Conservation (phyloP, 2,888 invertebrate genomes). For the Drosophila dives region DNA sequence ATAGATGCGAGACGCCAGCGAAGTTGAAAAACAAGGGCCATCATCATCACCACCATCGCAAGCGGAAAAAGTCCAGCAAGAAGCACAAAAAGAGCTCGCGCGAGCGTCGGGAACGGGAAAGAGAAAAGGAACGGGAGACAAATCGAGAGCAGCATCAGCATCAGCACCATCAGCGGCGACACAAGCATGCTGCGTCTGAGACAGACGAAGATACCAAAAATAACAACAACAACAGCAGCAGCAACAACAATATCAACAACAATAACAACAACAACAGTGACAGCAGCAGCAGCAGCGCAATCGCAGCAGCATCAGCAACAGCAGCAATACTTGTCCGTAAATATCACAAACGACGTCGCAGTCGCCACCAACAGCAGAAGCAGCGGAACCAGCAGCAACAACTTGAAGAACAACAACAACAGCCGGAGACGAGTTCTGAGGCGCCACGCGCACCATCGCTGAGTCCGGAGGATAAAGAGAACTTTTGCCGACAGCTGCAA, state of each 20-base stretch:
- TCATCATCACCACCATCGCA: slow-evolving; percentile 73
- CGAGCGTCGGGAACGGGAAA: slow-evolving; percentile 70
- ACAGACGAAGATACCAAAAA: slow-evolving; percentile 54
- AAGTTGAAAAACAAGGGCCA: slow-evolving; percentile 61
- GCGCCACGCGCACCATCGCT: slow-evolving; percentile 67
- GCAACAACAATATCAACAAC: slow-evolving; percentile 37
- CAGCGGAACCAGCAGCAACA: slow-evolving; percentile 18
- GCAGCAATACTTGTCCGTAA: slow-evolving; percentile 20
- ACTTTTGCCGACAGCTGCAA: slow-evolving; percentile 78
- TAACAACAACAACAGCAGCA: slow-evolving; percentile 41
- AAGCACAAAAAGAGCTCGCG: slow-evolving; percentile 82
- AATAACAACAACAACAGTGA: slow-evolving; percentile 41
- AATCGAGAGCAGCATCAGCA: slow-evolving; percentile 54
- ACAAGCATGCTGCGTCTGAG: slow-evolving; percentile 78
- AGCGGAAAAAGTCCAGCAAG: slow-evolving; percentile 81
- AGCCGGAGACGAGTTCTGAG: slow-evolving; percentile 33
- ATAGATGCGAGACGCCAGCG: slow-evolving; percentile 60
- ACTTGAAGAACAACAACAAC: slow-evolving; percentile 7
- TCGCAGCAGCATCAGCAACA: slow-evolving; percentile 30
- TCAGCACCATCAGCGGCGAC: slow-evolving; percentile 74
- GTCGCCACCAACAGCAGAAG: slow-evolving; percentile 42
- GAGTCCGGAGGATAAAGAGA: slow-evolving; percentile 83
- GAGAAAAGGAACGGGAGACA: slow-evolving; percentile 40
- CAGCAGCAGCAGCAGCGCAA: slow-evolving; percentile 33
- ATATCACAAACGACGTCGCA: slow-evolving; percentile 48